Conservation (phyloP, 2,797 vertebrate species). For the Channa striata region DNA sequence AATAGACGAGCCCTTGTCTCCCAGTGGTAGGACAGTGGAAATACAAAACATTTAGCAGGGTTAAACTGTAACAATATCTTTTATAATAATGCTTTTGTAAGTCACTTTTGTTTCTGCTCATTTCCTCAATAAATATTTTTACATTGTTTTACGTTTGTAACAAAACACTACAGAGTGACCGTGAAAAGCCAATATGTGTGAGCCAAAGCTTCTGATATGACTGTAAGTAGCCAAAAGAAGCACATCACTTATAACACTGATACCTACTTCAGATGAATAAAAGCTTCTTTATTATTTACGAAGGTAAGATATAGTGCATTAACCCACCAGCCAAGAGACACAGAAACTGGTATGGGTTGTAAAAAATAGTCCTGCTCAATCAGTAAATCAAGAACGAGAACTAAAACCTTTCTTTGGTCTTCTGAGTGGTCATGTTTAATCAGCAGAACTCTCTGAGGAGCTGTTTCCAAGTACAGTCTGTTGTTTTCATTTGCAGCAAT, state of each 20-base stretch:
- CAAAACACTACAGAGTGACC: background rate
- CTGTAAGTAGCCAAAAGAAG: background rate
- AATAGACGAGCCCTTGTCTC: conserved; percentile 43
- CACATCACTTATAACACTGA: background rate
- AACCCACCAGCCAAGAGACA: background rate
- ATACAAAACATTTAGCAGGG: background rate
- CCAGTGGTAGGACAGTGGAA: conserved; percentile 10
- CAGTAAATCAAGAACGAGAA: background rate
- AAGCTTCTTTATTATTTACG: background rate
- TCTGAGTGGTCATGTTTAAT: conserved; percentile 16
- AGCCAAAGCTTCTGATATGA: background rate
- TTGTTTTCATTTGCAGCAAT: conserved; percentile 53
- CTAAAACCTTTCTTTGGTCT: conserved; percentile 10
- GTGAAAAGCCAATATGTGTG: conserved; percentile 2
- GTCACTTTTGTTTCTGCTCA: background rate
- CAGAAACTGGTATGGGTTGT: conserved; percentile 8
- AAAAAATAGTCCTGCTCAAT: conserved; percentile 17
- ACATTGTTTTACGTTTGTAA: conserved; percentile 12
- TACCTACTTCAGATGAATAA: conserved; percentile 5
- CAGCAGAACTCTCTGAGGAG: conserved; percentile 14
- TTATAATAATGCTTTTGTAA: background rate
- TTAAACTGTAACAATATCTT: background rate
- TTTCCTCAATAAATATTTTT: conserved; percentile 16
- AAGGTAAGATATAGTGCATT: background rate
- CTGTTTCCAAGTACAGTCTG: conserved; percentile 1